Conservation (phyloP, 2,797 vertebrate species). For the Coilia nasus region DNA sequence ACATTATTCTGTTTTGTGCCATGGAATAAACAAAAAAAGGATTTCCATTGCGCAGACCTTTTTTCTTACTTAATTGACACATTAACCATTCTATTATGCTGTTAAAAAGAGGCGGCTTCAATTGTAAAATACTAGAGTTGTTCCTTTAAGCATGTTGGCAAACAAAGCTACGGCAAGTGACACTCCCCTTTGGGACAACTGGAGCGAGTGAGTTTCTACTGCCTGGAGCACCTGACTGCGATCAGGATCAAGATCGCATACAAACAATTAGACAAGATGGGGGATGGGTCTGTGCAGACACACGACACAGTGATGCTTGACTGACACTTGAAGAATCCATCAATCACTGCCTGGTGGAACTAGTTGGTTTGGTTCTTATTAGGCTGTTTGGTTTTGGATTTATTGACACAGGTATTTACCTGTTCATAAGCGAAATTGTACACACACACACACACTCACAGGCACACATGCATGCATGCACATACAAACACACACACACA, state of each 20-base stretch:
- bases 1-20: too few relatives aligned
- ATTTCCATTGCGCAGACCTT: too few relatives aligned
- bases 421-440: neutral
- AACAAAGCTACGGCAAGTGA: neutral
- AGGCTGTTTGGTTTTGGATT: neutral
- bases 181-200: neutral
- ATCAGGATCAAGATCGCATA: neutral
- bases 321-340: neutral
- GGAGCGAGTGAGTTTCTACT: neutral
- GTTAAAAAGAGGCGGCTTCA: too few relatives aligned
- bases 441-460: neutral
- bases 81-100: too few relatives aligned
- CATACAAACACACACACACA: conserved; percentile 3
- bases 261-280: neutral
- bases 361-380: neutral
- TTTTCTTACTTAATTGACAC: too few relatives aligned
- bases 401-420: neutral
- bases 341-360: neutral
- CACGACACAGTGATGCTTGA: neutral
- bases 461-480: neutral
- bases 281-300: neutral
- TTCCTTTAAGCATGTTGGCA: neutral
- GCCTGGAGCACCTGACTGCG: neutral
- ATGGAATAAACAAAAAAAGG: too few relatives aligned
- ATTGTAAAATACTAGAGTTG: too few relatives aligned